phyloP scores from a whole-genome alignment of 2,113 vertebrate species.

The Istiophorus platypterus region DNA sequence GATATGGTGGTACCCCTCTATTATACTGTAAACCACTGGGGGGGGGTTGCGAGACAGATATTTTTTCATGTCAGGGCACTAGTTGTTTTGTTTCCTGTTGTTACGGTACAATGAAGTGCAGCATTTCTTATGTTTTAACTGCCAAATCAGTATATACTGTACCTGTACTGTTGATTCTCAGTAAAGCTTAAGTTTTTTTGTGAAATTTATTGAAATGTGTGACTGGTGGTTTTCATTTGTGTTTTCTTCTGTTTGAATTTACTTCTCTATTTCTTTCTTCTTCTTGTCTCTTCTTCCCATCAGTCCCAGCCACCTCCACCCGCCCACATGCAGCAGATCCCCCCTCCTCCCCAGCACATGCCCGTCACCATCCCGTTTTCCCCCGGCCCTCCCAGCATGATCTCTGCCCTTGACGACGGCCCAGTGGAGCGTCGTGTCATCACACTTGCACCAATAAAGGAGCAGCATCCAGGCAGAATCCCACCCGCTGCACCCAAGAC shows the following conservation, averaged over 20 bases:
- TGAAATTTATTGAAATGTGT: not conserved
- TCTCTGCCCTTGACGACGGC: conserved; percentile 90
- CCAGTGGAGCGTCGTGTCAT: conserved; percentile 80
- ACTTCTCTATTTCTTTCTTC: not conserved
- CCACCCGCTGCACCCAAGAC: conserved; percentile 71
- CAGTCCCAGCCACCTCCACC: conserved; percentile 67
- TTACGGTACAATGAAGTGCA: no score
- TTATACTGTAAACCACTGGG: no score
- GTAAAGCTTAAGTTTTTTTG: no score
- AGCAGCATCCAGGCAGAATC: conserved; percentile 66
- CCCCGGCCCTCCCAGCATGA: conserved; percentile 87
- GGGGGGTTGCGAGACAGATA: no score
- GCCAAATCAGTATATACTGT: not conserved
- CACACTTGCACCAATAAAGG: conserved; percentile 85
- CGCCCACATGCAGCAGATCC: conserved; percentile 62
- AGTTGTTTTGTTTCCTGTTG: no score
- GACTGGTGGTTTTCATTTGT: not conserved
- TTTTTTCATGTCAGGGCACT: no score
- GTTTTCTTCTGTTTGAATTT: not conserved
- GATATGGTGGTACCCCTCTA: no score
- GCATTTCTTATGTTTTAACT: no score
- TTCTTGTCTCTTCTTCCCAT: conserved; percentile 2
- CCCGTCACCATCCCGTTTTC: conserved; percentile 71
- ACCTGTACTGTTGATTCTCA: no score
- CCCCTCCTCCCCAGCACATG: conserved; percentile 77